Conservation (phyloP, 2,797 vertebrate species). For the Ibycter americanus region DNA sequence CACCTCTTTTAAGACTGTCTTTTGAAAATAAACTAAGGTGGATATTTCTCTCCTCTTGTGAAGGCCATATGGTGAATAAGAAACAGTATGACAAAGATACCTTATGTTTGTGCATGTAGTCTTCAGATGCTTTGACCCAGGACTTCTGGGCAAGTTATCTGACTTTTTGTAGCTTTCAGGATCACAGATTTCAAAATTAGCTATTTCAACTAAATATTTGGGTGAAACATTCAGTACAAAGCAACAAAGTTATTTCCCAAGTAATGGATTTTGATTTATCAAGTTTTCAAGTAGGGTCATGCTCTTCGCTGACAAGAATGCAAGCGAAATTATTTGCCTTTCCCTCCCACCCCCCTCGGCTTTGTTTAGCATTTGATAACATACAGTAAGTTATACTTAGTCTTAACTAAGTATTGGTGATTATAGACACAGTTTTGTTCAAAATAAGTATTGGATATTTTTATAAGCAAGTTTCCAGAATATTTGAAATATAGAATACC, state of each 20-base stretch:
- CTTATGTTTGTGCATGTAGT: background rate
- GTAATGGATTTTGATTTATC: background rate
- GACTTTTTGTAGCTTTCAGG: background rate
- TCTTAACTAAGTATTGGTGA: background rate
- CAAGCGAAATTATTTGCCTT: background rate
- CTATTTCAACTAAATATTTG: background rate
- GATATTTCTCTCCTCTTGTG: background rate
- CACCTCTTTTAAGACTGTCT: background rate
- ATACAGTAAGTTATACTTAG: background rate
- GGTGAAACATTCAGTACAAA: background rate
- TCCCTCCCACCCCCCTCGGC: background rate
- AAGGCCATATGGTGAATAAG: background rate
- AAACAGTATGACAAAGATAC: background rate
- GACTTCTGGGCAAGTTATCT: background rate
- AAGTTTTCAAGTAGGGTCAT: background rate
- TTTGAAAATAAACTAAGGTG: background rate
- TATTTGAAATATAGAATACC: background rate
- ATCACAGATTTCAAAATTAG: background rate
- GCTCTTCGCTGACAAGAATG: background rate
- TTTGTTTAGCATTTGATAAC: background rate
- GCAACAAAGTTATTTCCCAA: background rate
- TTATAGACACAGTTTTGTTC: background rate
- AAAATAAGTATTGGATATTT: background rate
- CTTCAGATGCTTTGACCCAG: background rate
- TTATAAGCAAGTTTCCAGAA: background rate